Evolutionary conservation across 2,888 invertebrate genomes (phyloP).

Genomic region (Hemaris fuciformis): DNA sequence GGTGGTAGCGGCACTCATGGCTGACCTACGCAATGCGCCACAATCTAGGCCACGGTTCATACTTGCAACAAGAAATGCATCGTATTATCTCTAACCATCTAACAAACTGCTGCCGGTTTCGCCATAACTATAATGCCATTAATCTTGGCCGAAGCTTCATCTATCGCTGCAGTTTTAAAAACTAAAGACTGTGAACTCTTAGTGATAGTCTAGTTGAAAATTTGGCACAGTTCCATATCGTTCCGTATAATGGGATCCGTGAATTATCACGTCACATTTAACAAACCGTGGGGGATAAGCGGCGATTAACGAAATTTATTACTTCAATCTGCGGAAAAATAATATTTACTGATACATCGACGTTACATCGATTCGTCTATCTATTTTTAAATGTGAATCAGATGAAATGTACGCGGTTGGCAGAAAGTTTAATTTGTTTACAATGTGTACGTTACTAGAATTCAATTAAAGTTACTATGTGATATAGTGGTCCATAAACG

Average conservation of each 20-base stretch:
- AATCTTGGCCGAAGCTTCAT: slow-evolving; percentile 31
- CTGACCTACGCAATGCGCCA: slow-evolving; percentile 74
- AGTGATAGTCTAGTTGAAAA: slow-evolving; percentile 28
- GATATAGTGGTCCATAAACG: neutral
- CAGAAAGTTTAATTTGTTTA: neutral
- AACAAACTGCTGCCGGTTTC: slow-evolving; percentile 30
- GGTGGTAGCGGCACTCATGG: slow-evolving; percentile 48
- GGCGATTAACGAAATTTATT: slow-evolving; percentile 8
- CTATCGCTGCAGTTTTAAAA: slow-evolving; percentile 34
- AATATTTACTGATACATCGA: neutral
- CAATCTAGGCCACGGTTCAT: slow-evolving; percentile 60
- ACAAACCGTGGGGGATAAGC: slow-evolving; percentile 3
- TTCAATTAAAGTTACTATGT: slow-evolving; percentile 3
- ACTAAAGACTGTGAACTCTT: slow-evolving; percentile 36
- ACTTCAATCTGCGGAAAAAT: slow-evolving; percentile 1
- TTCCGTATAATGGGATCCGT: slow-evolving; percentile 29
- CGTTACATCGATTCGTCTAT: neutral
- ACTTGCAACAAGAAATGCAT: slow-evolving; percentile 53
- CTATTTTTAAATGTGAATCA: neutral
- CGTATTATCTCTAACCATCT: slow-evolving; percentile 36
- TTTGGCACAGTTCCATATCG: slow-evolving; percentile 40
- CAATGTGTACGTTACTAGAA: neutral
- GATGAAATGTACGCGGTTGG: neutral
- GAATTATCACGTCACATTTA: slow-evolving; percentile 17
- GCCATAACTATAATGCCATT: slow-evolving; percentile 34